Base-by-base conservation (phyloP, 2,888 invertebrate genomes). In the Clusia tigrina region DNA sequence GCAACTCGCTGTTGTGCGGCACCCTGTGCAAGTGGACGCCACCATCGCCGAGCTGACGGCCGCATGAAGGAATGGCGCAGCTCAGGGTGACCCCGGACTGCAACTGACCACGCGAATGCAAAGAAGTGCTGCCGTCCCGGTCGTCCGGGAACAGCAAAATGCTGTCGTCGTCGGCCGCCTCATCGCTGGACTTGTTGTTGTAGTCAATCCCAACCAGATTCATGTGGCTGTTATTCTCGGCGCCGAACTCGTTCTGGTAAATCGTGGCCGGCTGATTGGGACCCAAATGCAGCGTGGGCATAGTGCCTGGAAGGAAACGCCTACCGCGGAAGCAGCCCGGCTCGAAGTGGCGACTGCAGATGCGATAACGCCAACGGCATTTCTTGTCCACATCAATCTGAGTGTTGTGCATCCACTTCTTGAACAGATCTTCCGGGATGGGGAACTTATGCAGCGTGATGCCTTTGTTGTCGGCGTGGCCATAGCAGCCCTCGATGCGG, bases 261-360 rank as follows among this genome's bases (percentile, higher is more conserved):
- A 77, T 57, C 22, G 71, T 62, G 0, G 56, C 24, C 0, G 74
- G 74, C 0, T 74, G 73, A 37, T 67, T 58, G 3, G 64, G 60
- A 0, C 73, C 67, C 56, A 79, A 65, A 23, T 76, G 67, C 9
- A 77, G 52, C 0, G 81, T 79, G 10, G 79, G 79, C 58, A 79
- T 68, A 18, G 79, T 76, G 56, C 79, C 79, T 1, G 71, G 70
- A 18, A 72, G 55, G 2, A 79, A 56, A 1, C 73, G 65, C 5
- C 20, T 48, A 3, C 2, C 5, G 20, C 2, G 5, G 24, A 76
- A 58, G 15, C 78, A 79, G n/a, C 68, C 60, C 12, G 69, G 67
- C 6, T 76, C 73, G 52, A 79, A 79, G 42, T 79, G 79, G 2
- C 68, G 71, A 57, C 74, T 74, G 65, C 79, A 79, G 26, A 81